These are phyloP conservation scores for Ceratosolen solmsi DNA, from an alignment of 1,140 invertebrate genomes.

Conservation along the genomic window DNA sequence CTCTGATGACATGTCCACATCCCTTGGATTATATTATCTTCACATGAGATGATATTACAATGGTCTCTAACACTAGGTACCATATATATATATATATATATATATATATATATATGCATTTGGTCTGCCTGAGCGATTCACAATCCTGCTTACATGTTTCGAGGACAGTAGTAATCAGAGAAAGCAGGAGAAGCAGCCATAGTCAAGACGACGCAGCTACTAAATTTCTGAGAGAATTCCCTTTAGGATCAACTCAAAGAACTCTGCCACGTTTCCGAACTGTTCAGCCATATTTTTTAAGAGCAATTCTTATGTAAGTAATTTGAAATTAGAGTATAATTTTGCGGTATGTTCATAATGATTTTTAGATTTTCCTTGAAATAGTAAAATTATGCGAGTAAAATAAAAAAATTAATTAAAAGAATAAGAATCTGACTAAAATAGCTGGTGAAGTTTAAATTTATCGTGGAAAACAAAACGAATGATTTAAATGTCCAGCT, in stretches of 20 bases:
- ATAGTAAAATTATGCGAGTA: too few species aligned
- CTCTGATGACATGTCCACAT: slow-evolving; percentile 65
- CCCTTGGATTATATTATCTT: slow-evolving; percentile 65
- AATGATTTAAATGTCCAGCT: too few species aligned
- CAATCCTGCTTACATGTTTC: background rate
- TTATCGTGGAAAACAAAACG: too few species aligned
- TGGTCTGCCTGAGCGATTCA: background rate
- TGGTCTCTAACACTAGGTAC: background rate
- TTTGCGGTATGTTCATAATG: too few species aligned
- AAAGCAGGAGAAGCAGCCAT: background rate
- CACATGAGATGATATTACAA: slow-evolving; percentile 65
- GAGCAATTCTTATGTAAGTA: too few species aligned
- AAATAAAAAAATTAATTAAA: too few species aligned
- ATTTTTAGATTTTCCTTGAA: too few species aligned
- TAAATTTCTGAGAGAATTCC: slow-evolving; percentile 47
- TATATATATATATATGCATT: background rate
- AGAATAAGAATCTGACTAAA: too few species aligned
- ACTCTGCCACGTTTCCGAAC: too few species aligned
- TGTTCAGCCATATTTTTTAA: too few species aligned
- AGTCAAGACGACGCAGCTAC: slow-evolving; percentile 6
- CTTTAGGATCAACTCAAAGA: slow-evolving; percentile 5
- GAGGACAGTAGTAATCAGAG: background rate
- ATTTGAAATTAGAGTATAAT: too few species aligned
- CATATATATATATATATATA: background rate
- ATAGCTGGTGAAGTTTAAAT: too few species aligned